Base-by-base conservation (phyloP, 2,113 vertebrate species). In the Sinocyclocheilus grahami region DNA sequence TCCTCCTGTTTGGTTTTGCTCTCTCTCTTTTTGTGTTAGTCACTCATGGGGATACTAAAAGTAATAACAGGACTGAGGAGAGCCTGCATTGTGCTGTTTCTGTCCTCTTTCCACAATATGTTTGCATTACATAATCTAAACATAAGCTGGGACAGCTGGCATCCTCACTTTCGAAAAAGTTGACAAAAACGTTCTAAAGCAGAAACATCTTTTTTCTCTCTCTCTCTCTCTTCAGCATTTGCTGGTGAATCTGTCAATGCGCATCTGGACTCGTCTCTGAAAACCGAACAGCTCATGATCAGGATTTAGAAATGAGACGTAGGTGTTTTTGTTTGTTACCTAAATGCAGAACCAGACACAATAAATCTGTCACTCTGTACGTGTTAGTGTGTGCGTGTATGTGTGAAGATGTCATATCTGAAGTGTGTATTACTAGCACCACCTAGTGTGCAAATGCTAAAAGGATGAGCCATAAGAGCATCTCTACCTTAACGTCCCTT, bases 391-490 rank as follows among this genome's bases (percentile, higher is more conserved):
- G 20, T 55, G 67, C 5, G 51, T 76, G 30, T 20, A 78, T 77
- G 60, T 53, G 83, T 82, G 83, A 27, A 30, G 3, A 53, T 42
- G 42, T 24, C 58, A 48, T 18, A 51, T 75, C 55, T 11, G 62
- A 81, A 77, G 67, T 74, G 92, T 92, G 93, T 90, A 89, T 92
- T 89, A 46, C 92, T 91, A 93, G 93, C 93, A 92, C 92, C 94
- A 92, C 93, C 94, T 93, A 93, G 92, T 92, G 94, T 93, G 79
- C 80, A 85, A 63, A 51, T 14, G 27, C 55, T 46, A 65, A 69
- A 58, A 80, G 7, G 77, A 85, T 87, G 62, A 42, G 9, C 83
- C 74, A 77, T 67, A 51, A 76, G 53, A 67, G 71, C 88, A 84
- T 78, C 63, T 55, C 55, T 1, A 2, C 58, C 74, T 86, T 42